Evolutionary conservation across 2,113 vertebrate genomes (phyloP).

Genomic region (Piaya cayana): DNA sequence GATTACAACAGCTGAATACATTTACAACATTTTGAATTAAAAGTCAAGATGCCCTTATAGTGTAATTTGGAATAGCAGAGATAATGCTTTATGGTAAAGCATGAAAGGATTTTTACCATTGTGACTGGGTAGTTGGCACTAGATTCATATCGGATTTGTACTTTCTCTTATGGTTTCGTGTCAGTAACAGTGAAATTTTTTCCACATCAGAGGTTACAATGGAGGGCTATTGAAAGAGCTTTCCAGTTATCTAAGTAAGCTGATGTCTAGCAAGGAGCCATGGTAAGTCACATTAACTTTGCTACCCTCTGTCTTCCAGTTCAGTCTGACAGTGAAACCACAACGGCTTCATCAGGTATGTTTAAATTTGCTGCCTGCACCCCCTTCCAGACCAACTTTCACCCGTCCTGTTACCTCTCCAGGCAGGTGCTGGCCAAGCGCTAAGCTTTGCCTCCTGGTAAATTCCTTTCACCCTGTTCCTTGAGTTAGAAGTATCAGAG

Average conservation of each 20-base stretch:
- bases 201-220: neutral
- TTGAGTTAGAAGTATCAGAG: neutral
- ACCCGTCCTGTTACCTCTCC: neutral
- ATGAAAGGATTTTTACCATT: neutral
- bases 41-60: neutral
- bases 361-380: neutral
- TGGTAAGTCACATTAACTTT: neutral
- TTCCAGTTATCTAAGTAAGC: neutral
- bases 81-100: neutral
- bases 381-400: neutral
- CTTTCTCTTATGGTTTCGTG: neutral
- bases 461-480: neutral
- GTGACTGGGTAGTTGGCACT: neutral
- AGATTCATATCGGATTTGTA: neutral
- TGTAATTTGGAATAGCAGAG: neutral
- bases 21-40: neutral
- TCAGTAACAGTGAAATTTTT: neutral
- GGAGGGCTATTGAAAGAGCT: neutral
- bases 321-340: neutral
- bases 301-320: slow-evolving; percentile 15
- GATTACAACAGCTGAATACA: neutral
- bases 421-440: neutral
- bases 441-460: neutral
- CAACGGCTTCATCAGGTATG: slow-evolving; percentile 4
- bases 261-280: neutral